Evolutionary conservation across 2,888 invertebrate genomes (phyloP).

Genomic region (Theristus sp.): DNA sequence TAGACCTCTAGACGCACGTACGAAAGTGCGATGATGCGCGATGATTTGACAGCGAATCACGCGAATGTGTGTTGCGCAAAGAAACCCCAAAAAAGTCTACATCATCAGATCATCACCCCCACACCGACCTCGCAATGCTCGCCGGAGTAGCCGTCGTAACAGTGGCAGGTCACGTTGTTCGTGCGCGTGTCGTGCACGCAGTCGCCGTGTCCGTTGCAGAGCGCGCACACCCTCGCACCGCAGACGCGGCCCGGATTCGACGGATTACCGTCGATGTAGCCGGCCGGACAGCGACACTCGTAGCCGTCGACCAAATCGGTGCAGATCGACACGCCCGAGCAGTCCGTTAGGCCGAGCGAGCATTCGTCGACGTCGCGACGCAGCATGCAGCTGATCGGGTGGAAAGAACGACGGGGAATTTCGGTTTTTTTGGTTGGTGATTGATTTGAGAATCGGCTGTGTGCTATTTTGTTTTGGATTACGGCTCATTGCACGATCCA

Average conservation of each 20-base stretch:
- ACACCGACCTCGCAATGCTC: conserved; percentile 17
- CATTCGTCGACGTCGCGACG: conserved; percentile 26
- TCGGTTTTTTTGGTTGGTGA: background rate
- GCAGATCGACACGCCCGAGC: conserved; percentile 25
- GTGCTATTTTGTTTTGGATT: conserved; percentile 16
- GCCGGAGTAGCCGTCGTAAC: conserved; percentile 18
- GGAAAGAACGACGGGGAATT: background rate
- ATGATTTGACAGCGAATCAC: no score
- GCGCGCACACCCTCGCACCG: conserved; percentile 7
- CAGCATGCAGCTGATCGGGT: conserved; percentile 19
- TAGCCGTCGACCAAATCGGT: conserved; percentile 23
- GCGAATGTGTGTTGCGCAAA: no score
- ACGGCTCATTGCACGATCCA: conserved; percentile 11
- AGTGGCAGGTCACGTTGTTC: conserved; percentile 20
- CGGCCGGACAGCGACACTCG: conserved; percentile 23
- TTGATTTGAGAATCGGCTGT: conserved; percentile 8
- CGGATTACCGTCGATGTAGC: conserved; percentile 19
- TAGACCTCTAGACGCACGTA: no score
- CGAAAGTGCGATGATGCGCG: no score
- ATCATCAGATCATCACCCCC: no score
- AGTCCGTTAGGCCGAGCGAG: conserved; percentile 26
- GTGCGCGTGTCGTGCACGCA: conserved; percentile 18
- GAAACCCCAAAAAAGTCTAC: no score
- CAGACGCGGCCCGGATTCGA: conserved; percentile 13
- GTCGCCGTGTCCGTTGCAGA: conserved; percentile 25